Conservation (phyloP, 2,797 vertebrate species). For the Nasua narica region DNA sequence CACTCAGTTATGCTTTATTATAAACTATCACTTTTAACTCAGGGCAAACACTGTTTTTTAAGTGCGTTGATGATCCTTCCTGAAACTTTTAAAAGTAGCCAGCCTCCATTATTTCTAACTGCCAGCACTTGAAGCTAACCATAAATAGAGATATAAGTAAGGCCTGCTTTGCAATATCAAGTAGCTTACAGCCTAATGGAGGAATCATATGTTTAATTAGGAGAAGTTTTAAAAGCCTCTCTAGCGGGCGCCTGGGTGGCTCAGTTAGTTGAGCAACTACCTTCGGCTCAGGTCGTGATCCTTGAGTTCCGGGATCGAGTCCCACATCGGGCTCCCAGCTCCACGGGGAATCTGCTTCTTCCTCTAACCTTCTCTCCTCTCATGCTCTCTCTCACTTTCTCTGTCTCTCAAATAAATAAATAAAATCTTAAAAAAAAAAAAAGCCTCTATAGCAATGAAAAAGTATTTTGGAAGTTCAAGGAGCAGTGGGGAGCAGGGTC, state of each 20-base stretch:
- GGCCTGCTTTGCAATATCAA: background rate
- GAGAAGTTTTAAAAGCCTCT: background rate
- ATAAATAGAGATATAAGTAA: conserved; percentile 18
- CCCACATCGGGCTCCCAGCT: too few species aligned
- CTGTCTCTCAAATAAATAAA: too few species aligned
- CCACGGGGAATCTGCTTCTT: too few species aligned
- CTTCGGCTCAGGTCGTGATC: too few species aligned
- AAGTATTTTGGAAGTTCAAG: background rate
- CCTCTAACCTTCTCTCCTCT: too few species aligned
- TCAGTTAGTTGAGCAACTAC: too few species aligned
- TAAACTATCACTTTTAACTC: background rate
- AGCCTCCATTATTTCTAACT: conserved; percentile 31
- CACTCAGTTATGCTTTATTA: background rate
- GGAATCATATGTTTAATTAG: background rate
- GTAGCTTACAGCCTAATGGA: background rate
- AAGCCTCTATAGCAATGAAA: background rate
- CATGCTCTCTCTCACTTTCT: too few species aligned
- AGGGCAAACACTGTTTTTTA: conserved; percentile 14
- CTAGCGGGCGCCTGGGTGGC: too few species aligned
- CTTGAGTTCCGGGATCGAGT: too few species aligned
- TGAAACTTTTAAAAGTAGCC: conserved; percentile 5
- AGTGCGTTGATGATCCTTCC: background rate
- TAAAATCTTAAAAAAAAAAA: too few species aligned
- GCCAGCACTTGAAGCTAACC: background rate
- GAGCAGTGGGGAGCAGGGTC: background rate